Conservation (phyloP, 2,888 invertebrate species). For the Drosophila koepferae region DNA sequence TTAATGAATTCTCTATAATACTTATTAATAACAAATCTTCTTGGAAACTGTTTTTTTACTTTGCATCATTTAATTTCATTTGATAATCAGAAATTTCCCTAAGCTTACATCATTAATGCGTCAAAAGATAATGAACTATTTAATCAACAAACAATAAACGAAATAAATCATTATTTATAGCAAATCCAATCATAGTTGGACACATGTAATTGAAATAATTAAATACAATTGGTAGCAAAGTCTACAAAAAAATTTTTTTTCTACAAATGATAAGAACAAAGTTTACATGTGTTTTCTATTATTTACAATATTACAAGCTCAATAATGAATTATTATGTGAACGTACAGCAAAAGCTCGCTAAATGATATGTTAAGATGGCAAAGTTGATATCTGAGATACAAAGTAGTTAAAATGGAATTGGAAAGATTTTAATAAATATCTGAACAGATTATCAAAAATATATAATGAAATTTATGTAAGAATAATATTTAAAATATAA, state of each 20-base stretch:
- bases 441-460: neutral
- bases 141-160: neutral
- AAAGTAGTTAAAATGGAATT: neutral
- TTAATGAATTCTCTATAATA: neutral
- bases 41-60: neutral
- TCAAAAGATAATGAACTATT: neutral
- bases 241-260: neutral
- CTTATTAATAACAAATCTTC: neutral
- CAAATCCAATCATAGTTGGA: conserved; percentile 7
- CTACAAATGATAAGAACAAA: conserved; percentile 30
- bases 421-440: neutral
- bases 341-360: neutral
- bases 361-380: neutral
- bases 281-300: neutral
- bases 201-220: conserved; percentile 2
- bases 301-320: conserved; percentile 1
- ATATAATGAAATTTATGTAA: too few species aligned
- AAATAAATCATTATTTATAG: neutral
- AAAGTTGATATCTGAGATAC: neutral
- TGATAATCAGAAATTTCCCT: neutral
- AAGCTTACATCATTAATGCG: conserved; percentile 1
- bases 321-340: neutral
- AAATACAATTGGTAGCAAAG: conserved; percentile 8
- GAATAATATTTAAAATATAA: too few species aligned
- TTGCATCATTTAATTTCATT: neutral